These are phyloP conservation scores for Papilio polyxenes DNA, from an alignment of 1,140 invertebrate genomes.

Conservation along the genomic window DNA sequence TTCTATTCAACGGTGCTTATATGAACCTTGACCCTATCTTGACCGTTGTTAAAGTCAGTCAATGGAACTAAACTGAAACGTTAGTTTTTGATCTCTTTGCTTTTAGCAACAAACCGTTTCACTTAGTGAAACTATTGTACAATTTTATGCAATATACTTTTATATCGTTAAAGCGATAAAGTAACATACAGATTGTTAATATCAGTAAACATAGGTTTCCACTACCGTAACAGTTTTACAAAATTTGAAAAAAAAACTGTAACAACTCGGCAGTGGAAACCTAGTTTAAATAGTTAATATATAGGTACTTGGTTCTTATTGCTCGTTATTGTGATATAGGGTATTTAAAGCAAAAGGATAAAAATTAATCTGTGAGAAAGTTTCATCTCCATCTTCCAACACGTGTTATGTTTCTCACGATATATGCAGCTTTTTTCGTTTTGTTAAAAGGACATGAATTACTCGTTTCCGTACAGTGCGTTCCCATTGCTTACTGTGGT, in stretches of 20 bases:
- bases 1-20: conserved; percentile 40
- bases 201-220: too few species aligned
- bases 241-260: background rate
- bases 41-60: conserved; percentile 47
- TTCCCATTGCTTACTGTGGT: too few species aligned
- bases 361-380: background rate
- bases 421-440: background rate
- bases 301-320: too few species aligned
- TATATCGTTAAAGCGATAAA: too few species aligned
- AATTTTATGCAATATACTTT: too few species aligned
- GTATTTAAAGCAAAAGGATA: background rate
- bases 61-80: conserved; percentile 47
- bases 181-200: too few species aligned
- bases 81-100: background rate
- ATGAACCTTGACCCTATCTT: conserved; percentile 58
- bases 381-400: background rate
- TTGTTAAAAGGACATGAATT: background rate
- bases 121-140: background rate
- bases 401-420: background rate
- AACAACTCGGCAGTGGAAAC: background rate
- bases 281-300: too few species aligned
- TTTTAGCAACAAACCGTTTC: background rate
- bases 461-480: too few species aligned
- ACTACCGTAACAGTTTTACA: too few species aligned
- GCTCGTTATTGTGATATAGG: background rate